Percentiles rank a stretch among this genome's conserved stretches.
phyloP scores from a whole-genome alignment of 2,113 vertebrate species.

The Lamprologus speciosus region DNA sequence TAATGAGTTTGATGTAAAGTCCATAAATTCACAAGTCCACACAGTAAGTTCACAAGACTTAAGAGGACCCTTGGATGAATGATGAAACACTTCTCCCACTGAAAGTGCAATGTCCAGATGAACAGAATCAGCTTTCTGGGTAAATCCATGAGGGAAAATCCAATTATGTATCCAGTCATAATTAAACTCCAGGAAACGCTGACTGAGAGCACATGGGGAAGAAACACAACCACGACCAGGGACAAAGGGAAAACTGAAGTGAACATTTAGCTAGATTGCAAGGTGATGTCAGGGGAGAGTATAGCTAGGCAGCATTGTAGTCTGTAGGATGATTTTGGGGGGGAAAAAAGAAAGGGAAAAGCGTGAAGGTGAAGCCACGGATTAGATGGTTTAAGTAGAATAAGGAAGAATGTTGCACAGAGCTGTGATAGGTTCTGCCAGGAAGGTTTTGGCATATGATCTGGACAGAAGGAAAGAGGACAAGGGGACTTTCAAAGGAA shows the following conservation, averaged over 20 bases:
- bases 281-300: not conserved
- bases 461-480: not conserved
- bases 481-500: not conserved
- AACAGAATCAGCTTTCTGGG: not conserved
- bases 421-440: not conserved
- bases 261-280: not conserved
- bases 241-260: not conserved
- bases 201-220: not conserved
- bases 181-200: not conserved
- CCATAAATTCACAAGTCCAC: not conserved
- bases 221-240: not conserved
- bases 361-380: rapidly evolving
- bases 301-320: not conserved
- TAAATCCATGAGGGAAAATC: not conserved
- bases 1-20: not conserved
- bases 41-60: not conserved
- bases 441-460: not conserved
- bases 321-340: not conserved
- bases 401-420: not conserved
- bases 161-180: not conserved
- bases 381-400: not conserved
- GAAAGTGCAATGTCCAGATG: not conserved
- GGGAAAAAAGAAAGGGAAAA: not conserved
- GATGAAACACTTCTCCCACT: not conserved
- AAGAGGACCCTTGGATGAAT: not conserved